These are phyloP conservation scores for Dermolepida albohirtum DNA, from an alignment of 2,888 invertebrate genomes.

Conservation along the genomic window DNA sequence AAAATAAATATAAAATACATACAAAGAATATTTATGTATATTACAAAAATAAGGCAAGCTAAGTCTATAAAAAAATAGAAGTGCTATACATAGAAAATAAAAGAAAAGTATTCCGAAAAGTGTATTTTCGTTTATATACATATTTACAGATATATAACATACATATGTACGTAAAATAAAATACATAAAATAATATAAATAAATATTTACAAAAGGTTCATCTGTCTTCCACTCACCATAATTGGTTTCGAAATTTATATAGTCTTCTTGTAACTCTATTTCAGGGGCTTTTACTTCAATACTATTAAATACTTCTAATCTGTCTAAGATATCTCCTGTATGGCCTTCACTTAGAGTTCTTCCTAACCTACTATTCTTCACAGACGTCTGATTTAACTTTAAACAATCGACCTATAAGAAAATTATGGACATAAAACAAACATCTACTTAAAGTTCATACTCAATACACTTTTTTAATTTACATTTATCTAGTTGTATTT, in stretches of 20 bases:
- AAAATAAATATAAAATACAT: too few species aligned
- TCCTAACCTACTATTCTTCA: constrained; percentile 59
- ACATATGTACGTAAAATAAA: too few species aligned
- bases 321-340: constrained; percentile 72
- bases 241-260: constrained; percentile 22
- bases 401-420: constrained; percentile 64
- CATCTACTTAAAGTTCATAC: too few species aligned
- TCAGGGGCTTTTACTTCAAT: constrained; percentile 84
- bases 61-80: constrained; percentile 17
- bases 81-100: constrained; percentile 28
- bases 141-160: constrained; percentile 9
- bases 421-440: too few species aligned
- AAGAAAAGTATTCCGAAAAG: constrained; percentile 37
- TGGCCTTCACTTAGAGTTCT: constrained; percentile 66
- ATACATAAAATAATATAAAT: constrained; percentile 3
- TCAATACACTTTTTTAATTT: too few species aligned
- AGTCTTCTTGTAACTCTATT: constrained; percentile 73
- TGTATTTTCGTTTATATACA: constrained; percentile 36
- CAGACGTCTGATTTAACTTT: constrained; percentile 53
- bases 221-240: constrained; percentile 39
- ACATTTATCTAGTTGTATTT: too few species aligned
- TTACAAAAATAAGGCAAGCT: too few species aligned
- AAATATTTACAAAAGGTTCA: constrained; percentile 39
- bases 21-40: too few species aligned
- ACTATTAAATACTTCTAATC: constrained; percentile 82